Base-by-base conservation (phyloP, 1,140 invertebrate species). In the Plutomurus gul region DNA sequence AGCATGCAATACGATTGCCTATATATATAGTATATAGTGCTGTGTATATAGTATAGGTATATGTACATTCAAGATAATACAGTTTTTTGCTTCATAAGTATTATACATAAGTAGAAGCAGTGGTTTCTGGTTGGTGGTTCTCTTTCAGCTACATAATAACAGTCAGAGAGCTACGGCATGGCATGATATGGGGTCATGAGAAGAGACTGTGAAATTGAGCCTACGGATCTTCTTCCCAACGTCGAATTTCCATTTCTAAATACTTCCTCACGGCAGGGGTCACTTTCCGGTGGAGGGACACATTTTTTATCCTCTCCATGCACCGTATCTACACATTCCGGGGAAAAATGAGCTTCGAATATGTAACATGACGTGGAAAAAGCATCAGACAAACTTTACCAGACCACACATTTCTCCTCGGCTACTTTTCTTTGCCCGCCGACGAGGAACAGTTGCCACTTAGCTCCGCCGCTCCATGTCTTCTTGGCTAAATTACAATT, bases 201-300 rank as follows among this genome's bases (percentile, higher is more conserved):
- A 39, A 74, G 39, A n/a, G 37, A 30, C 49, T 78, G 36, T 37
- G 71, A 75, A 49, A 74, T 74, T 73, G 75, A 81, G 79, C 79
- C 71, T 20, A 49, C 47, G 72, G 60, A 70, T 40, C 36, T 77
- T 70, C 36, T 77, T 70, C 46, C 76, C 80, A 72, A 75, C 76
- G 39, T 78, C 47, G 76, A 82, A 82, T 82, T 82, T 82, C 80
- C 80, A 82, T 82, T 82, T 82, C 76, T 82, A 82, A 82, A 82
- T 82, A 82, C 80, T 82, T 82, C 40, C 65, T 71, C 80, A 76
- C 80, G 37, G 51, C 65, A 79, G 80, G 80, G 77, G 80, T 82
- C 77, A 76, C 77, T 82, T 82, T 77, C 77, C 80, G 76, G 46
- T 33, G 27, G 75, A 72, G 73, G 39, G 76, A 60, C 77, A 80